Base-by-base conservation (phyloP, 2,888 invertebrate species). In the Aromia moschata region DNA sequence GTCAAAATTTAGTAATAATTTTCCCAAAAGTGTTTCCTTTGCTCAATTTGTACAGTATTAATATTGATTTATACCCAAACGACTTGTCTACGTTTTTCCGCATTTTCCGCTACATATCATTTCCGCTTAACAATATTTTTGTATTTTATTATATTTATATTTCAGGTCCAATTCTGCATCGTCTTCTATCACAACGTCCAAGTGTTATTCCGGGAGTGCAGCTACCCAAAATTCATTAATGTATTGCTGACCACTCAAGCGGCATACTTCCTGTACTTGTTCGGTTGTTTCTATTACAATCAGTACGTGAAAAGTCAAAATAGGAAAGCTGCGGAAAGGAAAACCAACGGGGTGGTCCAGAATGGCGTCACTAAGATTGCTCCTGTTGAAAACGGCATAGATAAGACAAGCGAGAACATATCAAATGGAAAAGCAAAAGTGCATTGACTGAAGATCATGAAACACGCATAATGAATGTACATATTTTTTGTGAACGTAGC, bases 81-180 rank as follows among this genome's bases (percentile, higher is more conserved):
- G n/a, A n/a, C n/a, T n/a, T n/a, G n/a, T n/a, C n/a, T n/a, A n/a
- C n/a, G n/a, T n/a, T n/a, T n/a, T n/a, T n/a, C n/a, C n/a, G n/a
- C n/a, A n/a, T n/a, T n/a, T n/a, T n/a, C n/a, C n/a, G n/a, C n/a
- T n/a, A n/a, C n/a, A n/a, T n/a, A n/a, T n/a, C n/a, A n/a, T n/a
- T n/a, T n/a, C n/a, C n/a, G n/a, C n/a, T n/a, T n/a, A n/a, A n/a
- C n/a, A n/a, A n/a, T n/a, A n/a, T n/a, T n/a, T n/a, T n/a, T n/a
- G n/a, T n/a, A n/a, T n/a, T n/a, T n/a, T n/a, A n/a, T n/a, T n/a
- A n/a, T n/a, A n/a, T n/a, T n/a, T n/a, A n/a, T 7, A 33, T 83
- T 76, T 25, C 81, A 90, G 90, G 80, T 90, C 56, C 93, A 93
- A 80, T 93, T 93, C 79, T 81, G 85, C 73, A 88, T 92, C 25